These are phyloP conservation scores for Megathymus violae DNA, from an alignment of 1,140 invertebrate species.

Conservation along the genomic window DNA sequence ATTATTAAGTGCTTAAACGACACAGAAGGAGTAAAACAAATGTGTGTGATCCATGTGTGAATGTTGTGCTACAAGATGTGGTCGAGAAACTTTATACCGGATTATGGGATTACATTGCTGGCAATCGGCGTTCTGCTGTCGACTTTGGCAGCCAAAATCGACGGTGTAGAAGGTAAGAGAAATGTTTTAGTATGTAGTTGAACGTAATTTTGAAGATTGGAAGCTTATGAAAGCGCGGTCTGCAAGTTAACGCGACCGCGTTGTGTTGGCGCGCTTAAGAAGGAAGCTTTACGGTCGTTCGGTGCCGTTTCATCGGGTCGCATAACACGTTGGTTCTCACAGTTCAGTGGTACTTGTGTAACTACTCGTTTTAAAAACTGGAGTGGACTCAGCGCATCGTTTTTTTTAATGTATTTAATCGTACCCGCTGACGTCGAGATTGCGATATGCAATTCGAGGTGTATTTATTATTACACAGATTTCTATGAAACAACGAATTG, in stretches of 20 bases:
- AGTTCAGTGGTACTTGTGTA: conserved; percentile 75
- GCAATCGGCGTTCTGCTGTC: conserved; percentile 62
- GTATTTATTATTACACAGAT: conserved; percentile 15
- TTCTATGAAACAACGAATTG: conserved; percentile 3
- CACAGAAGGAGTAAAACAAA: conserved; percentile 80
- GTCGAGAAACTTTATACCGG: conserved; percentile 83
- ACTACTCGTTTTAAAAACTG: conserved; percentile 80
- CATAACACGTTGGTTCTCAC: conserved; percentile 76
- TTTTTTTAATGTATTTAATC: conserved; percentile 79
- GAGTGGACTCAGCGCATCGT: conserved; percentile 76
- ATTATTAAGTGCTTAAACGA: conserved; percentile 72
- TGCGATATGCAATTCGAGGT: conserved; percentile 40
- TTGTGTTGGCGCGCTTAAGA: conserved; percentile 47
- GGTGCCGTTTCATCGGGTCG: conserved; percentile 53
- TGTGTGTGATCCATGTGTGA: conserved; percentile 82
- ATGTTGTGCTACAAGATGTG: conserved; percentile 82
- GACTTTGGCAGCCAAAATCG: conserved; percentile 64
- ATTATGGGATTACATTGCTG: conserved; percentile 80
- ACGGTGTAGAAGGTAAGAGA: conserved; percentile 75
- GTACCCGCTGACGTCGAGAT: conserved; percentile 57
- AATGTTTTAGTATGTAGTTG: conserved; percentile 50
- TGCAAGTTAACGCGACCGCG: conserved; percentile 53
- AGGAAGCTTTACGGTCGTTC: conserved; percentile 52
- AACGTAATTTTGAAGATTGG: conserved; percentile 50
- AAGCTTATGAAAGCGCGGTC: conserved; percentile 80